Base-by-base conservation (phyloP, 2,888 invertebrate species). In the Drosophila mimetica region DNA sequence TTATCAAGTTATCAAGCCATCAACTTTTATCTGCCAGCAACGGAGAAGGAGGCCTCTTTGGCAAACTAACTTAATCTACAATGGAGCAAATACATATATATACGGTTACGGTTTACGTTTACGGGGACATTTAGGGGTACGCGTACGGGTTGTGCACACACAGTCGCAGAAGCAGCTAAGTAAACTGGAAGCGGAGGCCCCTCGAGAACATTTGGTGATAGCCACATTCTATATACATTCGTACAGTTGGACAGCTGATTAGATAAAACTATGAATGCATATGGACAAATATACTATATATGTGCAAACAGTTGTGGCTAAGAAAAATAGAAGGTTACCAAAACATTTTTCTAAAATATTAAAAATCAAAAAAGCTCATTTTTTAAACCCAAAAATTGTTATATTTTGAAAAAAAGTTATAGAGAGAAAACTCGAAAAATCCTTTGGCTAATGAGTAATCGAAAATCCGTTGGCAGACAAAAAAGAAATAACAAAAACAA, bases 1-100 rank as follows among this genome's bases (percentile, higher is more conserved):
- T 71, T 85, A 84, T 85, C 79, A 39, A 75, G 59, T 46, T 67
- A 80, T 39, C 75, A 71, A 80, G 77, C 83, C 52, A 66, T 64
- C 67, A 64, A 51, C 66, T 64, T 60, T 60, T 76, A 83, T 64
- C 58, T 64, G 71, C 54, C 71, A 79, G 60, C 86, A 60, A 28
- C 13, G 41, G 14, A 14, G 41, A 13, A 14, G 28, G 14, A 59
- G 88, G 86, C 76, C 81, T 82, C 83, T 79, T 79, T 74, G 61
- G 52, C 53, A 50, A 65, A 60, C 64, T 77, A 74, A 74, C 65
- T 37, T 64, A 66, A 64, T 64, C 63, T 63, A 51, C 28, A 14
- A 18, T 13, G 52, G 25, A 51, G 63, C 32, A n/a, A n/a, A n/a
- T n/a, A n/a, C n/a, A n/a, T n/a, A 60, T 42, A 47, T 32, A 32